phyloP scores from a whole-genome alignment of 2,113 vertebrate species.

The Macaca mulatta region DNA sequence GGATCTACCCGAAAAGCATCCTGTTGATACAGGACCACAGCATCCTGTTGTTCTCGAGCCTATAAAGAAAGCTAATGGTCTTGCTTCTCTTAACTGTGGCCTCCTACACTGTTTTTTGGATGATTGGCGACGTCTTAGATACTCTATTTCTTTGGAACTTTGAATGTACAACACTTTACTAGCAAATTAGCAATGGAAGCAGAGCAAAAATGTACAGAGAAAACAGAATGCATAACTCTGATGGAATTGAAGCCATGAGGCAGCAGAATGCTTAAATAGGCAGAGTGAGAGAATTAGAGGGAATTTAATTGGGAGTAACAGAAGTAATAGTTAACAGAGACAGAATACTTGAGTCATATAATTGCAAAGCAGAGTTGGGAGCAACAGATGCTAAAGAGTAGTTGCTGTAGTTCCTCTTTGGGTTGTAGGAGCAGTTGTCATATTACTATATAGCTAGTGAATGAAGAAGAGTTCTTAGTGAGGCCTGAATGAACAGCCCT shows the following conservation, averaged over 20 bases:
- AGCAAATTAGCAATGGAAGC: neutral
- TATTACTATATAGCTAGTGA: neutral
- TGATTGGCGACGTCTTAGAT: neutral
- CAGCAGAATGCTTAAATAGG: neutral
- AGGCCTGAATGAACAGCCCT: neutral
- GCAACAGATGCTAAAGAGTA: neutral
- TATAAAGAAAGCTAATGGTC: neutral
- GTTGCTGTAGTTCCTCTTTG: neutral
- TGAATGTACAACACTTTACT: neutral
- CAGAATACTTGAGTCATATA: neutral
- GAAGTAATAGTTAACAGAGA: neutral
- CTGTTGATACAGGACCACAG: too few relatives aligned
- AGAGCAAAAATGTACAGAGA: neutral
- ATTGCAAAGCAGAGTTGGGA: neutral
- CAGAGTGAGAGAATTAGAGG: neutral
- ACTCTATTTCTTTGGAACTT: neutral
- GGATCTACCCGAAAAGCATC: neutral
- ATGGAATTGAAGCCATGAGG: neutral
- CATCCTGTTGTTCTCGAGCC: neutral
- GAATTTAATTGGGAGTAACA: neutral
- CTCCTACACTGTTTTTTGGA: neutral
- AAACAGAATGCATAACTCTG: neutral
- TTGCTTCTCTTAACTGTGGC: neutral
- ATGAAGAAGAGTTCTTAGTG: neutral
- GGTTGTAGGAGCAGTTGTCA: neutral